Evolutionary conservation across 2,113 vertebrate species (phyloP).

Genomic region (Odontesthes bonariensis): DNA sequence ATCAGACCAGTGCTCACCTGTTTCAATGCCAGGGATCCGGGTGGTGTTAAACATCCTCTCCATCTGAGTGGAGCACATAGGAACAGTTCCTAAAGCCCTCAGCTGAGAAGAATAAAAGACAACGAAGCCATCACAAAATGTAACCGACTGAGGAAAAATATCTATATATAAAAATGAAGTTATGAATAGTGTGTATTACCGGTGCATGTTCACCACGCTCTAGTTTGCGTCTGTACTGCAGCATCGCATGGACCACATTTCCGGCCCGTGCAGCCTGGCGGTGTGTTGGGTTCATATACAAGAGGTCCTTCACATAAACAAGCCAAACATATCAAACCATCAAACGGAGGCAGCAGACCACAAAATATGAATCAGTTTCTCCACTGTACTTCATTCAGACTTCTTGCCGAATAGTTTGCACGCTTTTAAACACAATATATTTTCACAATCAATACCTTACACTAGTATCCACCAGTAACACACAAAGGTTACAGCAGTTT

Average conservation of each 20-base stretch:
- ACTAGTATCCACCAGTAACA: no score
- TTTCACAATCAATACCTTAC: no score
- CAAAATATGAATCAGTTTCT: constrained; percentile 1
- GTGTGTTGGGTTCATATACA: constrained; percentile 83
- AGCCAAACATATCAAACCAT: constrained; percentile 13
- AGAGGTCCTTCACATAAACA: constrained; percentile 83
- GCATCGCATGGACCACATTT: constrained; percentile 89
- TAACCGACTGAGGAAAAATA: not conserved
- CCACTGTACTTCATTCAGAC: not conserved
- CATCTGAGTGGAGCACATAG: constrained; percentile 95
- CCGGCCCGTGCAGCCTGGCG: constrained; percentile 90
- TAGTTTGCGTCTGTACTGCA: constrained; percentile 91
- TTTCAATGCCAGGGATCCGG: constrained; percentile 90
- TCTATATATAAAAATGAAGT: not conserved
- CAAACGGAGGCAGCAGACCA: not conserved
- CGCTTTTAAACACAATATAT: no score
- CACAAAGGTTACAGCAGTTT: no score
- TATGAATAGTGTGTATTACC: constrained; percentile 55
- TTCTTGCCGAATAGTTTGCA: rapidly evolving
- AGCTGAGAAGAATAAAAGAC: constrained; percentile 74
- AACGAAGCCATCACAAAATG: not conserved
- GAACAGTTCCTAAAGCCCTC: constrained; percentile 90
- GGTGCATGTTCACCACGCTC: constrained; percentile 91
- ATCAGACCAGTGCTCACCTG: constrained; percentile 78
- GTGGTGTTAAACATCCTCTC: constrained; percentile 97